These are phyloP conservation scores for Ormyrus thymus DNA, from an alignment of 2,888 invertebrate genomes.

Conservation along the genomic window DNA sequence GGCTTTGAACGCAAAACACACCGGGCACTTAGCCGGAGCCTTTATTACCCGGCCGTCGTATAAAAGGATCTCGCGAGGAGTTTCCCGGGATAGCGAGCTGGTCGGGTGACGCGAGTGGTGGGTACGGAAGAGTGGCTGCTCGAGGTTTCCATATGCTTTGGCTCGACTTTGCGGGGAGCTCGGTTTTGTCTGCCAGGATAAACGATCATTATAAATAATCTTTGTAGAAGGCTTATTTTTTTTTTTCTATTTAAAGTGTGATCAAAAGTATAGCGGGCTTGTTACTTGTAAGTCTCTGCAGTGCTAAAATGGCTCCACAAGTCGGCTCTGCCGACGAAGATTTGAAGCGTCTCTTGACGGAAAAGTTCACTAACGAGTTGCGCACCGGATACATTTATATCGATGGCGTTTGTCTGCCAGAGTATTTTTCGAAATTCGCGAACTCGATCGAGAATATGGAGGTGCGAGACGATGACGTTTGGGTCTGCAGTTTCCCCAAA, in stretches of 20 bases:
- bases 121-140: not conserved
- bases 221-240: not conserved
- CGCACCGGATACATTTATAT: constrained; percentile 68
- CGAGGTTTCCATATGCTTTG: constrained; percentile 18
- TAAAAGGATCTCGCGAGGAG: too few species aligned
- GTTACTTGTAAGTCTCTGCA: not conserved
- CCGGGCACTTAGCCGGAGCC: too few species aligned
- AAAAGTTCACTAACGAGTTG: constrained; percentile 67
- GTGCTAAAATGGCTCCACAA: constrained; percentile 32
- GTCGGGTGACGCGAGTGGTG: not conserved
- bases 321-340: constrained; percentile 1
- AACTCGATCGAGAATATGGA: constrained; percentile 74
- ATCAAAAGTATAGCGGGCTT: too few species aligned
- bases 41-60: too few species aligned
- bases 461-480: constrained; percentile 76
- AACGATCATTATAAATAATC: constrained; percentile 25
- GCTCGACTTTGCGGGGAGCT: not conserved
- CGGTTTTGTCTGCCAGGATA: constrained; percentile 14
- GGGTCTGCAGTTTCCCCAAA: constrained; percentile 78
- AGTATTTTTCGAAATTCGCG: constrained; percentile 72
- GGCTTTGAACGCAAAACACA: too few species aligned
- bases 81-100: too few species aligned
- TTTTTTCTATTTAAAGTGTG: not conserved
- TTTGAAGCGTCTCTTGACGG: constrained; percentile 57
- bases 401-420: constrained; percentile 73